Conservation (phyloP, 2,797 vertebrate species). For the Pogoniulus pusillus region DNA sequence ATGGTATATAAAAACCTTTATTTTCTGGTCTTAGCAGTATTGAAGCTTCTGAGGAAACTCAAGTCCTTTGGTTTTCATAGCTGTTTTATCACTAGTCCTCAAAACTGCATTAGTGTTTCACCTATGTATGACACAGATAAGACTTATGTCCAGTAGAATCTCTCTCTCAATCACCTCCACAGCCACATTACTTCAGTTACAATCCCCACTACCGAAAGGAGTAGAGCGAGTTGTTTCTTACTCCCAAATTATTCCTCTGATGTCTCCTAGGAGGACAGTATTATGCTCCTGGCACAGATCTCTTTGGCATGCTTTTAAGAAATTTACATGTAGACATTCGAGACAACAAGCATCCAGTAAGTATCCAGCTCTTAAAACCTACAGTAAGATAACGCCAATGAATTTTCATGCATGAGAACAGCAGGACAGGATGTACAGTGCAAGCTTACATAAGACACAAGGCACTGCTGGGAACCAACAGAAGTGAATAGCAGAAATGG, state of each 20-base stretch:
- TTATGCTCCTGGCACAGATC: not conserved
- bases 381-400: constrained; percentile 42
- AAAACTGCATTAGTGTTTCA: not conserved
- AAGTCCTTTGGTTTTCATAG: not conserved
- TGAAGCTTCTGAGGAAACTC: not conserved
- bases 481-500: constrained; percentile 19
- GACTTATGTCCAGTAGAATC: not conserved
- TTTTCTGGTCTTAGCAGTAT: not conserved
- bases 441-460: constrained; percentile 52
- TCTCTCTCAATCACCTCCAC: not conserved
- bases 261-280: not conserved
- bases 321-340: constrained; percentile 30
- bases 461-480: constrained; percentile 48
- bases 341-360: constrained; percentile 7
- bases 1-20: not conserved
- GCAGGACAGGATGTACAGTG: constrained; percentile 61
- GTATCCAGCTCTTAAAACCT: not conserved
- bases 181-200: not conserved
- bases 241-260: not conserved
- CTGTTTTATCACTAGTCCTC: constrained; percentile 4
- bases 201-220: not conserved
- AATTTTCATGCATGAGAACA: constrained; percentile 47
- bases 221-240: not conserved
- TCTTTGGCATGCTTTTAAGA: not conserved
- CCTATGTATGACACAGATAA: not conserved